Conservation (phyloP, 2,888 invertebrate genomes). For the Diloba caeruleocephala region DNA sequence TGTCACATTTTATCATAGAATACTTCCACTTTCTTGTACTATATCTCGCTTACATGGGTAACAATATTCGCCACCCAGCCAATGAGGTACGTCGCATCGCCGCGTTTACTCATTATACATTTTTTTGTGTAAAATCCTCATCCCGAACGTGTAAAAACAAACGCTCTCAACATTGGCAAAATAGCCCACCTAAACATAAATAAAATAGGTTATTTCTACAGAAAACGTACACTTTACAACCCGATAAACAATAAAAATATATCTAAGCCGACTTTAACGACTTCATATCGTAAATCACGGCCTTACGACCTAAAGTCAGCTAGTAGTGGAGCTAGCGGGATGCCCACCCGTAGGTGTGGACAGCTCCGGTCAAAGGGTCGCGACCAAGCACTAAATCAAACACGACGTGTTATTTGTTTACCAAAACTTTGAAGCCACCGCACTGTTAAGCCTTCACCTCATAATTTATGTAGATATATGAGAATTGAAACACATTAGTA, state of each 20-base stretch:
- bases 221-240: too few species aligned
- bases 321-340: conserved; percentile 64
- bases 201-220: too few species aligned
- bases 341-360: conserved; percentile 82
- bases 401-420: conserved; percentile 77
- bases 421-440: conserved; percentile 64
- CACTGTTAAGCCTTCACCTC: conserved; percentile 40
- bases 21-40: too few species aligned
- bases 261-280: conserved; percentile 26
- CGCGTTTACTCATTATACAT: too few species aligned
- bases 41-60: too few species aligned
- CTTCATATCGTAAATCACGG: conserved; percentile 47
- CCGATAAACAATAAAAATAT: conserved; percentile 22
- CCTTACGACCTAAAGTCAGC: conserved; percentile 55
- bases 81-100: too few species aligned
- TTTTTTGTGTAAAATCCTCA: too few species aligned
- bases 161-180: neutral
- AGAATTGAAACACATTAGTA: conserved; percentile 48
- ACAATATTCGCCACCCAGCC: too few species aligned
- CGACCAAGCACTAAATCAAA: conserved; percentile 69
- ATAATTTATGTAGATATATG: conserved; percentile 52
- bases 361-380: conserved; percentile 59
- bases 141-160: too few species aligned
- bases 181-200: conserved; percentile 1
- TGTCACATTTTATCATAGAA: too few species aligned